These are phyloP conservation scores for Pangasius djambal DNA, from an alignment of 2,797 vertebrate genomes.

Conservation along the genomic window DNA sequence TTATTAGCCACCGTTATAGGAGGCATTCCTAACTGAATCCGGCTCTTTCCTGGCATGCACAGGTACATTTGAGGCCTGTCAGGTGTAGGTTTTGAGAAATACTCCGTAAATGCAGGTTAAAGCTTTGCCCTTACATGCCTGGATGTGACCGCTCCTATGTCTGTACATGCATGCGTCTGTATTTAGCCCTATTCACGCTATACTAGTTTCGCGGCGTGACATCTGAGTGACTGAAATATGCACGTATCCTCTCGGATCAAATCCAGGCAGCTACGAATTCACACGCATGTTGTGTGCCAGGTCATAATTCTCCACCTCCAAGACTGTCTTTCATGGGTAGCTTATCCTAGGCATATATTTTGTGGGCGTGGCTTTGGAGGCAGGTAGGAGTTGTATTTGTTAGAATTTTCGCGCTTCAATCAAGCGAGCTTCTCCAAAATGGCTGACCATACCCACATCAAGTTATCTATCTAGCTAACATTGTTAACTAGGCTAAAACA, in stretches of 20 bases:
- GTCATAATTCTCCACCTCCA: background rate
- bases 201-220: background rate
- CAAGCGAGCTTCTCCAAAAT: background rate
- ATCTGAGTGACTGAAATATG: background rate
- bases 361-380: background rate
- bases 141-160: background rate
- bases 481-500: background rate
- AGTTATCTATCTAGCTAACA: background rate
- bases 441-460: background rate
- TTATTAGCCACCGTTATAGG: background rate
- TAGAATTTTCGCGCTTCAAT: background rate
- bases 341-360: background rate
- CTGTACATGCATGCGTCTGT: background rate
- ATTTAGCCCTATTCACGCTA: background rate
- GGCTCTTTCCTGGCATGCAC: background rate
- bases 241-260: background rate
- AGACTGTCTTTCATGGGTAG: background rate
- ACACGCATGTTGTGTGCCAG: too few species aligned
- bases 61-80: too few species aligned
- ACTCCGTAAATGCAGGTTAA: background rate
- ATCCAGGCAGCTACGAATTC: background rate
- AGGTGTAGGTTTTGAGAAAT: background rate
- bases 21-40: background rate
- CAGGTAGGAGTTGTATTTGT: background rate
- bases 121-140: background rate